Evolutionary conservation across 2,797 vertebrate genomes (phyloP).

Genomic region (Nannoperca obscura): DNA sequence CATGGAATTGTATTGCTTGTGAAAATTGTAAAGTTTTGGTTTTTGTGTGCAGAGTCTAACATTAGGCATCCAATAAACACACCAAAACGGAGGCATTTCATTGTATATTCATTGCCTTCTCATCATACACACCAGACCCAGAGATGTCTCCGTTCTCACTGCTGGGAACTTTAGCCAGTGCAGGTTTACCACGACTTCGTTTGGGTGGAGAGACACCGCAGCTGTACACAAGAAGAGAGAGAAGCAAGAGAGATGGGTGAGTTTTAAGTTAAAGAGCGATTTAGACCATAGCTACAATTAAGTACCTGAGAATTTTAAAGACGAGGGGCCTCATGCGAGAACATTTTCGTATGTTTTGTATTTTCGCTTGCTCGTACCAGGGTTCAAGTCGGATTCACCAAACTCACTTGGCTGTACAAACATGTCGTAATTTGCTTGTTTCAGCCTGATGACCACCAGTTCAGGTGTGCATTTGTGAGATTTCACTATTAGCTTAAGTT

Average conservation of each 20-base stretch:
- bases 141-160: slow-evolving; percentile 88
- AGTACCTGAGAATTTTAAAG: background rate
- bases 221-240: slow-evolving; percentile 35
- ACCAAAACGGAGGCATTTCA: slow-evolving; percentile 16
- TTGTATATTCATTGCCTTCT: slow-evolving; percentile 15
- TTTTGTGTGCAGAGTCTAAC: slow-evolving; percentile 7
- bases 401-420: too few species aligned
- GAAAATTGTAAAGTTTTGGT: background rate
- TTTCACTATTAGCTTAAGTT: too few species aligned
- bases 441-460: too few species aligned
- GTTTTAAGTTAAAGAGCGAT: slow-evolving; percentile 14
- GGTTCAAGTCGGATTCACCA: background rate
- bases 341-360: background rate
- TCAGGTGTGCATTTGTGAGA: too few species aligned
- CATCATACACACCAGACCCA: slow-evolving; percentile 80
- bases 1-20: slow-evolving; percentile 10
- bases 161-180: slow-evolving; percentile 91
- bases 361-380: background rate
- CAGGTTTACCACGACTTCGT: slow-evolving; percentile 94
- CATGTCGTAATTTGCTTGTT: too few species aligned
- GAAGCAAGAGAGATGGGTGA: background rate
- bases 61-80: background rate
- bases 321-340: background rate
- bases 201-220: slow-evolving; percentile 89
- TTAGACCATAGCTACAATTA: background rate